A percentile compares a stretch with the other conserved stretches of the same genome.
These are phyloP conservation scores for Thomomys bottae DNA, from an alignment of 2,113 vertebrate genomes.

Conservation along the genomic window DNA sequence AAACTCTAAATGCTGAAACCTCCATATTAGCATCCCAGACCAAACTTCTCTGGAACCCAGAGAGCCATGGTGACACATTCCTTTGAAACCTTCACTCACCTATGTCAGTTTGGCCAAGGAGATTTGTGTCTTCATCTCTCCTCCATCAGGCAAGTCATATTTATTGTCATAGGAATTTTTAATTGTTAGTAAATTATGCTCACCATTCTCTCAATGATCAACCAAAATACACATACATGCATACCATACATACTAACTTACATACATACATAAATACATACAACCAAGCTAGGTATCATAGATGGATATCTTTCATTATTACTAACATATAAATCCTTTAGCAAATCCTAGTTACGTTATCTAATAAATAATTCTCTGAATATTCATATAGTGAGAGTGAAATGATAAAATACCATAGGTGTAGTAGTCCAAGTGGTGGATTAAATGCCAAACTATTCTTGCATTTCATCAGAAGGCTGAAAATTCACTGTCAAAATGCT, in stretches of 20 bases:
- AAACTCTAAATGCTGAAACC: neutral
- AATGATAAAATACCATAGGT: neutral
- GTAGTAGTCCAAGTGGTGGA: neutral
- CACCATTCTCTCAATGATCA: neutral
- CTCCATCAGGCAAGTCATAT: neutral
- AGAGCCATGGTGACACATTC: neutral
- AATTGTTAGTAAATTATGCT: neutral
- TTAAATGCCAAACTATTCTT: neutral
- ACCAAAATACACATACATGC: neutral
- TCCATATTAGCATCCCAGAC: neutral
- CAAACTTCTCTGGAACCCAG: neutral
- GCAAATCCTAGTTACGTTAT: neutral
- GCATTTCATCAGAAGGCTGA: neutral
- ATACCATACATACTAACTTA: too few species aligned
- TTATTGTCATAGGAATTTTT: neutral
- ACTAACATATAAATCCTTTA: neutral
- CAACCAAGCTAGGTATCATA: neutral
- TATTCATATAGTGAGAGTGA: neutral
- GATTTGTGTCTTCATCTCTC: neutral
- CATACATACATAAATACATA: neutral
- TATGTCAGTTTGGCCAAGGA: neutral
- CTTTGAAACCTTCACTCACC: neutral
- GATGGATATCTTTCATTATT: neutral
- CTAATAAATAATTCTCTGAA: neutral
- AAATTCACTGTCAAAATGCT: neutral